Evolutionary conservation across 2,888 invertebrate genomes (phyloP).

Genomic region (Coecobrya sp.): DNA sequence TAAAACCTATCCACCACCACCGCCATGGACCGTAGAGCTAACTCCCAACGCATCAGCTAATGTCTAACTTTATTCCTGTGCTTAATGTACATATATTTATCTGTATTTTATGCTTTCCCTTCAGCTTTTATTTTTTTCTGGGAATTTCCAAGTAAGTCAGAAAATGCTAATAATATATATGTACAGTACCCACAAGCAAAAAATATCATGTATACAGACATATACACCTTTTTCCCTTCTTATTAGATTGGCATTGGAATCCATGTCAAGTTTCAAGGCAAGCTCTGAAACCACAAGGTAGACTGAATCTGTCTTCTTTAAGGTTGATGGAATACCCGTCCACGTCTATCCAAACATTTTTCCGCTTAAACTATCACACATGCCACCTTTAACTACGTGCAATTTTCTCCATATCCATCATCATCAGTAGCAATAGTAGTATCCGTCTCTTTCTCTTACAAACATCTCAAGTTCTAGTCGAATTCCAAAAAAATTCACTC

Average conservation of each 20-base stretch:
- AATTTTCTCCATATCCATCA: conserved; percentile 37
- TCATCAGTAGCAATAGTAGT: not conserved
- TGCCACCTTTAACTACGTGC: conserved; percentile 21
- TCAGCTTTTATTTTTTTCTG: not conserved
- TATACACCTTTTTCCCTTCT: conserved; percentile 5
- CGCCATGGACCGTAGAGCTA: too few species aligned
- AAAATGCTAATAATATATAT: not conserved
- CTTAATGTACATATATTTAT: not conserved
- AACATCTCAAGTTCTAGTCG: not conserved
- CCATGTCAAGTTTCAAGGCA: not conserved
- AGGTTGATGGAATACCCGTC: conserved; percentile 65
- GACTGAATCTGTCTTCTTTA: conserved; percentile 63
- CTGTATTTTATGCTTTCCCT: not conserved
- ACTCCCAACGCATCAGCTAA: not conserved
- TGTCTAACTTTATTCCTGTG: not conserved
- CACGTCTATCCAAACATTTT: conserved; percentile 42
- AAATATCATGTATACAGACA: not conserved
- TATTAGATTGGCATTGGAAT: not conserved
- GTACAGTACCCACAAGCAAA: not conserved
- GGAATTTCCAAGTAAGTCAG: not conserved
- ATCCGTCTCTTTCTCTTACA: not conserved
- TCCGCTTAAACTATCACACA: conserved; percentile 53
- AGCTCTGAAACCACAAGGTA: not conserved
- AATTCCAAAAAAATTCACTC: conserved; percentile 4
- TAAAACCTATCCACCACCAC: not conserved